Percentiles rank a stretch among this genome's conserved stretches.
Conservation (phyloP, 2,797 vertebrate species). For the Zalophus californianus region DNA sequence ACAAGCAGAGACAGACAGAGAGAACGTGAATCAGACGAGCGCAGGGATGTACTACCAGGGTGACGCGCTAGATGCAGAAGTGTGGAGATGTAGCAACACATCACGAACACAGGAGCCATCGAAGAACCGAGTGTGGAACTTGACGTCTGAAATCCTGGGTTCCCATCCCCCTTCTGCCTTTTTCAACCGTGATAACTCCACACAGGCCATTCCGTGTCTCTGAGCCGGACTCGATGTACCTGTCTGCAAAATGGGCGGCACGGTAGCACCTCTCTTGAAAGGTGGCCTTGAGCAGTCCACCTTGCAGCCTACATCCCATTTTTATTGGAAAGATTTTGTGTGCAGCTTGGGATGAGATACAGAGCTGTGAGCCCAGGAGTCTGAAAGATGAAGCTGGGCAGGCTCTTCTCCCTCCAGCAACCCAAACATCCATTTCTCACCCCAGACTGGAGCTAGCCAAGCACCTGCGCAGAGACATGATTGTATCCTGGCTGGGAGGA, state of each 20-base stretch:
- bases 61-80: background rate
- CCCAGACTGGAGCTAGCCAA: background rate
- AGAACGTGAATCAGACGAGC: background rate
- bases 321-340: background rate
- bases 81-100: accelerated
- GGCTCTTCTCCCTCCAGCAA: background rate
- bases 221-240: background rate
- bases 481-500: background rate
- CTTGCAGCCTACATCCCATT: too few relatives aligned
- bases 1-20: background rate
- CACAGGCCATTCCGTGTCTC: background rate
- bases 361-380: background rate
- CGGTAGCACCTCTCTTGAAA: background rate
- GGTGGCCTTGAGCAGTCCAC: background rate
- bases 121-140: background rate
- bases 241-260: background rate
- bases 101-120: background rate
- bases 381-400: background rate
- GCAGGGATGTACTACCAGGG: background rate
- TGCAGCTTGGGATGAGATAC: background rate
- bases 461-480: background rate
- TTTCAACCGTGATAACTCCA: background rate
- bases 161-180: background rate
- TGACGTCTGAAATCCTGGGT: background rate
- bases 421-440: background rate